Percentiles rank a stretch among this genome's conserved stretches.
These are phyloP conservation scores for Drosophila novamexicana DNA, from an alignment of 1,140 invertebrate genomes.

Conservation along the genomic window DNA sequence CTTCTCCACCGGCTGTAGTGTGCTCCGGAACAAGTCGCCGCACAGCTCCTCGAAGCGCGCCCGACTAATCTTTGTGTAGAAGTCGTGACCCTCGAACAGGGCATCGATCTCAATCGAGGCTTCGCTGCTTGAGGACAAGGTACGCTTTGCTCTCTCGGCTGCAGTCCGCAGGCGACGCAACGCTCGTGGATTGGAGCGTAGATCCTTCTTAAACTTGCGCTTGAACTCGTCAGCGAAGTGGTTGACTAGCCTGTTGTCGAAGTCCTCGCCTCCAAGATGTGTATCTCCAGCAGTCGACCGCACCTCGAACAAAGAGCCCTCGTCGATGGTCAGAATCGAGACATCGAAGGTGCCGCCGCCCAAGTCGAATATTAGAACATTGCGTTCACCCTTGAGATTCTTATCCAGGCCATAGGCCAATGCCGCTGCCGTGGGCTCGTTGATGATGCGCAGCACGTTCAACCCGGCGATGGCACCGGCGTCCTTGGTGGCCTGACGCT, in stretches of 20 bases:
- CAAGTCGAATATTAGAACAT: conserved; percentile 90
- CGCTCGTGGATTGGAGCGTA: conserved; percentile 90
- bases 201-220: conserved; percentile 92
- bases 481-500: conserved; percentile 89
- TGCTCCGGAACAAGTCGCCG: conserved; percentile 90
- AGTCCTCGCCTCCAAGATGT: conserved; percentile 90
- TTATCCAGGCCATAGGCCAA: conserved; percentile 91
- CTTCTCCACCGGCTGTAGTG: conserved; percentile 89
- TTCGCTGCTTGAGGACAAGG: conserved; percentile 88
- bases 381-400: conserved; percentile 89
- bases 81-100: conserved; percentile 91
- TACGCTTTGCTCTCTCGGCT: conserved; percentile 89
- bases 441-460: conserved; percentile 89
- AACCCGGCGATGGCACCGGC: conserved; percentile 88
- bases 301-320: conserved; percentile 92
- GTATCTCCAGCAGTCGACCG: conserved; percentile 91
- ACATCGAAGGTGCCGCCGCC: conserved; percentile 93
- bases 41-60: conserved; percentile 94
- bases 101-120: conserved; percentile 90
- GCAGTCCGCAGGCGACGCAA: conserved; percentile 90
- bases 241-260: conserved; percentile 91
- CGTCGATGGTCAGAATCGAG: conserved; percentile 93
- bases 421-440: conserved; percentile 90
- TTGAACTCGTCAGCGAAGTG: conserved; percentile 91
- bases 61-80: conserved; percentile 93